Evolutionary conservation across 2,888 invertebrate species (phyloP).

Genomic region (Phaedon cochleariae): DNA sequence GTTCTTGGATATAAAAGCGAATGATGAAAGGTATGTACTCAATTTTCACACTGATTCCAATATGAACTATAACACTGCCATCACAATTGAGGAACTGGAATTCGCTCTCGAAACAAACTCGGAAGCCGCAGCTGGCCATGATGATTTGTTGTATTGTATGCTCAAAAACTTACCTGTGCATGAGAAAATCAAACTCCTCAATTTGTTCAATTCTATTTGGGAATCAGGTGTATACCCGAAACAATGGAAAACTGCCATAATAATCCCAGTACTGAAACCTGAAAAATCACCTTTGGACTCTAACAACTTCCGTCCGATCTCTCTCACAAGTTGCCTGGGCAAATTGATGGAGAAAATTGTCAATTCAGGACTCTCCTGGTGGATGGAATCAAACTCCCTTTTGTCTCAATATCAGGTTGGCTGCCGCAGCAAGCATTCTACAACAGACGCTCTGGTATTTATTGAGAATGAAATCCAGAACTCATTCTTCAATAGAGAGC

Average conservation of each 20-base stretch:
- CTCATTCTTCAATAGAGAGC: constrained; percentile 1
- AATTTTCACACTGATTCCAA: neutral
- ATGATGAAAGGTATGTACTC: neutral
- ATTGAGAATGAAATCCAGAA: constrained; percentile 14
- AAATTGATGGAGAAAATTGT: constrained; percentile 30
- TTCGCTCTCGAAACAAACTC: neutral
- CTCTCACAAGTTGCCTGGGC: constrained; percentile 20
- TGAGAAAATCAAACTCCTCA: no score
- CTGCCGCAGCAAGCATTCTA: constrained; percentile 5
- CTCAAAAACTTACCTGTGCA: neutral
- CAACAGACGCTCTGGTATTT: constrained; percentile 8
- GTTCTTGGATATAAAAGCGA: neutral
- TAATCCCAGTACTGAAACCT: constrained; percentile 20
- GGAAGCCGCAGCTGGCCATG: neutral
- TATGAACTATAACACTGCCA: neutral
- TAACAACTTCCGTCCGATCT: constrained; percentile 21
- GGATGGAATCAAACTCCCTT: constrained; percentile 11
- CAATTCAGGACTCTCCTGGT: constrained; percentile 12
- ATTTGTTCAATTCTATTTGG: constrained; percentile 1
- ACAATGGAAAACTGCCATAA: constrained; percentile 16
- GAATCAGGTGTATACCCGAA: constrained; percentile 4
- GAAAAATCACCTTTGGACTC: no score
- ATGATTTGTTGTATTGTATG: neutral
- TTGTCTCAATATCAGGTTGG: constrained; percentile 12
- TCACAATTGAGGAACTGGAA: constrained; percentile 8